A percentile compares a stretch with the other conserved stretches of the same genome.
Conservation (phyloP, 2,113 vertebrate species). For the Nesogale talazaci region DNA sequence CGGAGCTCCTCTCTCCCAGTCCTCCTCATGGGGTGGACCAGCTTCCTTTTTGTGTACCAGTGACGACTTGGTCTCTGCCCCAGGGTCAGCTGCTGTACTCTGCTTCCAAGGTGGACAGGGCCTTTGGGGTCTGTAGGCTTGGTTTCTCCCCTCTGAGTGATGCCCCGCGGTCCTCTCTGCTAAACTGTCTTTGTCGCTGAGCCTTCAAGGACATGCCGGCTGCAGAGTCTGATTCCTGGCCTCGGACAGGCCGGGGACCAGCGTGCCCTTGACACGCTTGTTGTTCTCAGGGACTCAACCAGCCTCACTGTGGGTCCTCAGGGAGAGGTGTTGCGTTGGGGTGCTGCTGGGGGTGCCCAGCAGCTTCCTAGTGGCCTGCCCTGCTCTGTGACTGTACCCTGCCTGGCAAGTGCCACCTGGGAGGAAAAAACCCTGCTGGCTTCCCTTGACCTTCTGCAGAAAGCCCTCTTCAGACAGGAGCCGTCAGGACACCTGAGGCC, state of each 20-base stretch:
- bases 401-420: no score
- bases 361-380: background rate
- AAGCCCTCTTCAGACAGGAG: no score
- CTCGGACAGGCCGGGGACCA: rapidly evolving
- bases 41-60: background rate
- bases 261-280: background rate
- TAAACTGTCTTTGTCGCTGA: background rate
- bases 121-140: background rate
- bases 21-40: background rate
- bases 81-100: background rate
- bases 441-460: no score
- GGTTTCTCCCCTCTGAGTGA: background rate
- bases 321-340: rapidly evolving
- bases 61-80: background rate
- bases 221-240: rapidly evolving
- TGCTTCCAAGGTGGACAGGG: background rate
- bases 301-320: background rate
- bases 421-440: no score
- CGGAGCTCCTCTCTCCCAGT: background rate
- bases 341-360: background rate
- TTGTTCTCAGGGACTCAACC: background rate
- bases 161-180: background rate
- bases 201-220: rapidly evolving
- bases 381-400: background rate
- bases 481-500: rapidly evolving